Evolutionary conservation across 2,888 invertebrate species (phyloP).

Genomic region (Calliopum simillimum): DNA sequence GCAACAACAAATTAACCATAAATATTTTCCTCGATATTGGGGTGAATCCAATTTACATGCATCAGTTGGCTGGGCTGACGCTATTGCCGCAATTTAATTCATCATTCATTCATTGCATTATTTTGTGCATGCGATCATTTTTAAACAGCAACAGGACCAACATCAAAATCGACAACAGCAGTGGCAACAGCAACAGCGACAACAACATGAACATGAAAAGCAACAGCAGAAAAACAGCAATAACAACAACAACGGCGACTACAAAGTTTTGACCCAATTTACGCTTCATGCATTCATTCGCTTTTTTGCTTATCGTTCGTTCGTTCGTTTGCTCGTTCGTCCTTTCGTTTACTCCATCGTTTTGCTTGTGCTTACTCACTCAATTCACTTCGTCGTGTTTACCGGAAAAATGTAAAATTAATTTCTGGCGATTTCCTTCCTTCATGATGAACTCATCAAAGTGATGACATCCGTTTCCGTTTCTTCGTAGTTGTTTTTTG

Average conservation of each 20-base stretch:
- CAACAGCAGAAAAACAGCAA: conserved; percentile 30
- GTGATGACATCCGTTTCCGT: conserved; percentile 50
- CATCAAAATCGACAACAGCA: background rate
- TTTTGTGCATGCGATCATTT: no score
- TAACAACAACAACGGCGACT: conserved; percentile 20
- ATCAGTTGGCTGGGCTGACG: no score
- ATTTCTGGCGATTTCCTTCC: conserved; percentile 53
- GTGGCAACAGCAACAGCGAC: background rate
- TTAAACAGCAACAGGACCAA: no score
- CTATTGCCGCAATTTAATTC: no score
- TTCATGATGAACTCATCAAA: conserved; percentile 52
- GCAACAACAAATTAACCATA: no score
- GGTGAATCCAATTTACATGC: no score
- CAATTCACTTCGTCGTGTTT: conserved; percentile 20
- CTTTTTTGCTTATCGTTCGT: background rate
- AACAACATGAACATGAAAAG: background rate
- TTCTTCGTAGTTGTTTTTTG: conserved; percentile 36
- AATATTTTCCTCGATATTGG: no score
- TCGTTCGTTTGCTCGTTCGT: background rate
- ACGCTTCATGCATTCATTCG: conserved; percentile 21
- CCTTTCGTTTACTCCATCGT: background rate
- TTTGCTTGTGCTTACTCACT: background rate
- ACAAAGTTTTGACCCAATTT: conserved; percentile 14
- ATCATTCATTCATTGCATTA: no score
- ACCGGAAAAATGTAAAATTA: conserved; percentile 50